phyloP scores from a whole-genome alignment of 2,113 vertebrate species.

The Butastur rufipennis region DNA sequence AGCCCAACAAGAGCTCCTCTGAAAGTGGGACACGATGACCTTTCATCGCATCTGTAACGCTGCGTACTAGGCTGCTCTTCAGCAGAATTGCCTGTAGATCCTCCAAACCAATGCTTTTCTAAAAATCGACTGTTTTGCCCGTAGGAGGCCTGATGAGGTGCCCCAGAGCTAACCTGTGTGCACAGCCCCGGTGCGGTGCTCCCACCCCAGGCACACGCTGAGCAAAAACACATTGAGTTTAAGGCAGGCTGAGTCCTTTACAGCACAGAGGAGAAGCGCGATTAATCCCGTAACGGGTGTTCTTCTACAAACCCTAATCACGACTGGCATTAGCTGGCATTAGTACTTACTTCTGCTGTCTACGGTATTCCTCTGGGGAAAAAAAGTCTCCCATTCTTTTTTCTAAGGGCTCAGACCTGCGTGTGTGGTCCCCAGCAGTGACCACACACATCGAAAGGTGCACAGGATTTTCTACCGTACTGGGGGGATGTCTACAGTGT shows the following conservation, averaged over 20 bases:
- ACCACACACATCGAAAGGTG: background rate
- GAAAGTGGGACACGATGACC: fast-evolving
- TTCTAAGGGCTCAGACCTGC: background rate
- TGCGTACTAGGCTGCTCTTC: background rate
- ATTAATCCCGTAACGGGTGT: background rate
- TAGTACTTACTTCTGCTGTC: background rate
- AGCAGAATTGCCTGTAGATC: background rate
- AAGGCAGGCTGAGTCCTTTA: background rate
- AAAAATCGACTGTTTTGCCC: background rate
- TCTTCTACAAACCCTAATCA: background rate
- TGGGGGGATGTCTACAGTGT: background rate
- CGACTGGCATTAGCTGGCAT: background rate
- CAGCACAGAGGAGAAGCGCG: background rate
- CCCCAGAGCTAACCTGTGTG: background rate
- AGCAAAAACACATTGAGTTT: background rate
- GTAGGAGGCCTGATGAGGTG: background rate
- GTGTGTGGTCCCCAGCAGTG: background rate
- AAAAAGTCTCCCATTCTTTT: background rate
- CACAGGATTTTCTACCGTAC: fast-evolving
- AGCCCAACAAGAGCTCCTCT: background rate
- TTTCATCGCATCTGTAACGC: fast-evolving
- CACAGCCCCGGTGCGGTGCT: background rate
- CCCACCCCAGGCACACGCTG: background rate
- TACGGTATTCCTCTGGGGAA: background rate
- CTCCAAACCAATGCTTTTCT: background rate